Evolutionary conservation across 2,888 invertebrate species (phyloP), one percentile per base, ranked within the genome.

Genomic region (Hoplodrina blanda): DNA sequence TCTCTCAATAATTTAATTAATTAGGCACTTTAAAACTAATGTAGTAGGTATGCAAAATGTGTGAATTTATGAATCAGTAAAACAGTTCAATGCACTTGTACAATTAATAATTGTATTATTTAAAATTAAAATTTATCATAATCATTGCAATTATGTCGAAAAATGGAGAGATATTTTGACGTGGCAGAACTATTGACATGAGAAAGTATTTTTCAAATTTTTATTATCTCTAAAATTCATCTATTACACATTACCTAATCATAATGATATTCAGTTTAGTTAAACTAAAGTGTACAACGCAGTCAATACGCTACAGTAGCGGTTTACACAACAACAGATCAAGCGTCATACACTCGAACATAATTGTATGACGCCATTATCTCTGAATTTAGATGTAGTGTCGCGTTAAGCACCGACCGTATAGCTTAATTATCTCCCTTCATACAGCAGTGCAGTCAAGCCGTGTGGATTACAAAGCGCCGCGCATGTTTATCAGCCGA

Each of bases 391-490:
- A 86, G 78, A 78, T 78, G 73, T 76, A 85, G 69, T 76, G 68
- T 74, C 63, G 66, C 80, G 75, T 70, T 79, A 80, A 86, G 77
- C 79, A 81, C 74, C 66, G 76, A 77, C 78, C 80, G 74, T 84
- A 81, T 81, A 81, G 85, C 84, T 86, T 90, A 88, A 92, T 92
- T 92, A 91, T 89, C 87, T 86, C 84, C 85, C 84, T 86, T 87
- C 84, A 86, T 86, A 84, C 85, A 83, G 80, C 87, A 85, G 89
- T 88, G 86, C 87, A 88, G 83, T 88, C 83, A 82, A 87, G 86
- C 71, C 83, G 69, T 50, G n/a, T 73, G 86, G 87, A 90, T 91
- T 89, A 91, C 87, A 88, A 86, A 85, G 80, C 82, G 83, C 80
- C 82, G 79, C 82, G 62, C 46, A 57, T 87, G 89, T 91, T 90